Base-by-base conservation (phyloP, 2,113 vertebrate species). In the Accipiter virgatus region DNA sequence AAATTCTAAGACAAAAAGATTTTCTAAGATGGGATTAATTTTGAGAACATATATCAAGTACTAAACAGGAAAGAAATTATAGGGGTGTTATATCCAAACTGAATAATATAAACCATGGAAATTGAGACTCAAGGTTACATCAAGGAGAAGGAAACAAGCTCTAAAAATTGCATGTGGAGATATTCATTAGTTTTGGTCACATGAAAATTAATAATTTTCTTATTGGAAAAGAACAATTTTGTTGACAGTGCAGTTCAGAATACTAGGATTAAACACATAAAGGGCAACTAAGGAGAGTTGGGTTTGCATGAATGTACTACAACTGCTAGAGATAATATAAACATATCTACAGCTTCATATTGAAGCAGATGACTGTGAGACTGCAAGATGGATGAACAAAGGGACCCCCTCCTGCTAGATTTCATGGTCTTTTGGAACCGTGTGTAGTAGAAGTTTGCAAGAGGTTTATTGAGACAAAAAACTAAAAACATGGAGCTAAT, bases 21-120 rank as follows among this genome's bases (percentile, higher is more conserved):
- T 92, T 93, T 53, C 67, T 93, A 92, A 88, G 25, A 93, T 68
- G 56, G 59, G 63, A 92, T 97, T 96, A 88, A 96, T 93, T 97
- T 95, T 83, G 75, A 94, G 68, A 89, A 71, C 47, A 79, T 74
- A 50, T 23, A 65, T 75, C 16, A 91, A 92, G 80, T 87, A 74
- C 68, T 89, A 68, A 95, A 88, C 34, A 75, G 56, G 65, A 85
- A 87, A 92, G 88, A 95, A 95, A 95, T 95, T 74, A 89, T 38
- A 95, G 61, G 40, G 52, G 10, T 65, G 18, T 91, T 89, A 36
- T 52, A 86, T 32, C 19, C 73, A 89, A 86, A 85, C 36, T 56
- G 55, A 67, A 32, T 75, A 75, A 56, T 45, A 82, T 42, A 85
- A 94, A 89, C 65, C n/a, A 32, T 50, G 58, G 84, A 95, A 95